These are phyloP conservation scores for Tokudaia tokunoshimensis DNA, from an alignment of 2,797 vertebrate species.

Conservation along the genomic window DNA sequence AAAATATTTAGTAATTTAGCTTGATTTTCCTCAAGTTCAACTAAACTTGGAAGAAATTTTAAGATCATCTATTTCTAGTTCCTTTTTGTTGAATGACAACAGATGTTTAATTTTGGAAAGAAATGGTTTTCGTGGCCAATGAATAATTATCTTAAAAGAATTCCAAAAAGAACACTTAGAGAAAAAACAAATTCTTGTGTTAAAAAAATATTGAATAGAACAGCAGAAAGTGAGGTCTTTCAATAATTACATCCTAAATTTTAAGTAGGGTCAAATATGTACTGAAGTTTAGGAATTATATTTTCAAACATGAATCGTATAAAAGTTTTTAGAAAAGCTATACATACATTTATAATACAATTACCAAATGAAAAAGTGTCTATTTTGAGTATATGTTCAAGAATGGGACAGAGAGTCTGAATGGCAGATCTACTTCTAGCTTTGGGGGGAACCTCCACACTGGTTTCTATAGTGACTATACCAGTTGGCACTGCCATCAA, in stretches of 20 bases:
- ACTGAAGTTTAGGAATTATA: not conserved
- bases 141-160: conserved; percentile 61
- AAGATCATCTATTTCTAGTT: conserved; percentile 65
- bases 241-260: conserved; percentile 38
- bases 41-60: conserved; percentile 41
- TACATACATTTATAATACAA: not conserved
- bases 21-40: conserved; percentile 44
- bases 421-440: not conserved
- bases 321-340: not conserved
- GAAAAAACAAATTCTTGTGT: not conserved
- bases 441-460: not conserved
- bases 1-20: conserved; percentile 61
- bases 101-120: conserved; percentile 62
- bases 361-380: not conserved
- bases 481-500: not conserved
- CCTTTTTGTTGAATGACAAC: conserved; percentile 60
- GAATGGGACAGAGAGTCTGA: not conserved
- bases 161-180: conserved; percentile 43
- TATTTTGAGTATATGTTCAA: not conserved
- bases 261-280: not conserved
- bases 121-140: conserved; percentile 19
- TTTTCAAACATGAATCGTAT: conserved; percentile 21
- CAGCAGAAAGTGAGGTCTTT: conserved; percentile 28
- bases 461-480: not conserved
- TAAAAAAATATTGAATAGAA: conserved; percentile 7